Base-by-base conservation (phyloP, 2,113 vertebrate species). In the Heteronetta atricapilla region DNA sequence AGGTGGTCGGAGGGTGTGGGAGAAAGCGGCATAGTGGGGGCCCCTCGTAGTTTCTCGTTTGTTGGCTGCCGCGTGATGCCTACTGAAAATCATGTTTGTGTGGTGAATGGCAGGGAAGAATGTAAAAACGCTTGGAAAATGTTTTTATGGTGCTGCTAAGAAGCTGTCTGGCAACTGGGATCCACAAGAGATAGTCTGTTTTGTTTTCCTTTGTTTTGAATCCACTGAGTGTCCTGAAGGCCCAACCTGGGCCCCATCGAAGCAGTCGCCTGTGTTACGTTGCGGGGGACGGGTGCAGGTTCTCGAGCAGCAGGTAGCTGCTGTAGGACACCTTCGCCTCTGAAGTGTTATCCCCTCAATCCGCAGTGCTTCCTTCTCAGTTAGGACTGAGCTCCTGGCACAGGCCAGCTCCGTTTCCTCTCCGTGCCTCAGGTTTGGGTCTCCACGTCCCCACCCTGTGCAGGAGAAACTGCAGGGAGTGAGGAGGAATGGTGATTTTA, bases 131-230 rank as follows among this genome's bases (percentile, higher is more conserved):
- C 62, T 44, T 29, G 67, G 63, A 66, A 82, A 90, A 50, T 21
- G 22, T 76, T 94, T 86, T 33, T 12, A 13, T 85, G 86, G 34
- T 18, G 3, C 9, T 33, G 83, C 38, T 56, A 62, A 85, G 69
- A 72, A 87, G 31, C 36, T 93, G 33, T 69, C 75, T 40, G 91
- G 72, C n/a, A 91, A 87, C 84, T 34, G 77, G 11, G 23, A 56
- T 92, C 88, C 82, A 26, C 8, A 5, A 53, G 59, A 59, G 64
- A 66, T 8, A 22, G 38, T 22, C n/a, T 44, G 64, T 92, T 86
- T 44, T 44, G 21, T 50, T 73, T 77, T 38, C 58, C 63, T 85
- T 58, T 74, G 8, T 31, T 44, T 6, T 26, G 25, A 60, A 82
- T 55, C 44, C 73, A 20, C 13, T 31, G 50, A 52, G 23, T 50